Conservation (phyloP, 2,888 invertebrate genomes). For the Magallana nippona region DNA sequence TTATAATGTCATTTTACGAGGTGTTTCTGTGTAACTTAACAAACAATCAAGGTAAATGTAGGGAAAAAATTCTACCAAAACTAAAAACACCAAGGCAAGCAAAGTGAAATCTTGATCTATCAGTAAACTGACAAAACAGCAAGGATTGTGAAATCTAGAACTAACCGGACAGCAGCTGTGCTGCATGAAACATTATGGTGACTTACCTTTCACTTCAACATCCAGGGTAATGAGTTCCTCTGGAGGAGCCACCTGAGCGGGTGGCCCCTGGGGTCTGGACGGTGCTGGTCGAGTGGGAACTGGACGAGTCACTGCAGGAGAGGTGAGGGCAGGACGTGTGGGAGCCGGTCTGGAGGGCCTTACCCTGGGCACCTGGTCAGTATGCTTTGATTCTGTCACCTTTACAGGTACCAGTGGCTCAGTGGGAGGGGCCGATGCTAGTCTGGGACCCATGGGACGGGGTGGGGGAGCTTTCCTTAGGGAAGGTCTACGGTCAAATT, state of each 20-base stretch:
- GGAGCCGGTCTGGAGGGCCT: slow-evolving; percentile 71
- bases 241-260: slow-evolving; percentile 45
- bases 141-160: too few relatives aligned
- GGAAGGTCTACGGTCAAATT: slow-evolving; percentile 57
- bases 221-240: neutral
- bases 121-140: too few relatives aligned
- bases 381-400: neutral
- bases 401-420: slow-evolving; percentile 59
- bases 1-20: too few relatives aligned
- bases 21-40: too few relatives aligned
- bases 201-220: slow-evolving; percentile 13
- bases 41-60: too few relatives aligned
- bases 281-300: slow-evolving; percentile 58
- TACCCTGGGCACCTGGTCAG: neutral
- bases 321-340: slow-evolving; percentile 52
- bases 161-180: too few relatives aligned
- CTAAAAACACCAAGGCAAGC: too few relatives aligned
- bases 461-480: slow-evolving; percentile 71
- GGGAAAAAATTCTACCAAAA: too few relatives aligned
- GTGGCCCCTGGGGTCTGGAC: slow-evolving; percentile 44
- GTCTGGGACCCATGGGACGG: slow-evolving; percentile 69
- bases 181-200: too few relatives aligned
- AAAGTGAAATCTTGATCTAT: too few relatives aligned
- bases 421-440: slow-evolving; percentile 67
- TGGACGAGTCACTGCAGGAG: slow-evolving; percentile 53